Evolutionary conservation across 2,113 vertebrate species (phyloP).

Genomic region (Gymnocephalus cernua): DNA sequence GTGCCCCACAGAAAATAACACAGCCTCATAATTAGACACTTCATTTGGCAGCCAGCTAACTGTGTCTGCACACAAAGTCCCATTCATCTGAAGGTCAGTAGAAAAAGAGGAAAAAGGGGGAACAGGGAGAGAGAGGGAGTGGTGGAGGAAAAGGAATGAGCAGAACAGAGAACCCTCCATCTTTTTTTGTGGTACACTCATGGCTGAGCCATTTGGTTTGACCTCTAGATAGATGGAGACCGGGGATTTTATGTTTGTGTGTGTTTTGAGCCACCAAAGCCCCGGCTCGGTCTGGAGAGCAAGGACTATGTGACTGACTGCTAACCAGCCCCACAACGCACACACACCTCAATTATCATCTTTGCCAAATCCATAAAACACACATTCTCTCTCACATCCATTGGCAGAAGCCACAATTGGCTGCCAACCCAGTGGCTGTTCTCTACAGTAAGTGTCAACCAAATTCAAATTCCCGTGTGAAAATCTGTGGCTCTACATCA

Average conservation of each 20-base stretch:
- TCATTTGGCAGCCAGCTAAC: conserved; percentile 67
- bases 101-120: not conserved
- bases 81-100: conserved; percentile 68
- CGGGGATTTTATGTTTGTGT: conserved; percentile 33
- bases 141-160: not conserved
- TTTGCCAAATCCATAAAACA: conserved; percentile 74
- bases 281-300: conserved; percentile 48
- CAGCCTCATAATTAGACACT: conserved; percentile 73
- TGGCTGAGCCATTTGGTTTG: conserved; percentile 37
- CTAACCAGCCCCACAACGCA: conserved; percentile 50
- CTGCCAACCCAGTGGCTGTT: conserved; percentile 42
- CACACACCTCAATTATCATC: conserved; percentile 64
- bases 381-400: conserved; percentile 50
- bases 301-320: conserved; percentile 55
- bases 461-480: conserved; percentile 60
- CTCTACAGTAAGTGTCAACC: conserved; percentile 47
- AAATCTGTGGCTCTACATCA: conserved; percentile 47
- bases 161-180: conserved; percentile 7
- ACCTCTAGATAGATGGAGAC: conserved; percentile 51
- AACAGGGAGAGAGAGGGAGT: not conserved
- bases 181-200: conserved; percentile 39
- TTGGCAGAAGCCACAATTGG: conserved; percentile 63
- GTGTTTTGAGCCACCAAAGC: conserved; percentile 38
- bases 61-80: conserved; percentile 58
- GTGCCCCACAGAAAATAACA: conserved; percentile 66